Conservation (phyloP, 2,888 invertebrate species). For the Priapulus caudatus region DNA sequence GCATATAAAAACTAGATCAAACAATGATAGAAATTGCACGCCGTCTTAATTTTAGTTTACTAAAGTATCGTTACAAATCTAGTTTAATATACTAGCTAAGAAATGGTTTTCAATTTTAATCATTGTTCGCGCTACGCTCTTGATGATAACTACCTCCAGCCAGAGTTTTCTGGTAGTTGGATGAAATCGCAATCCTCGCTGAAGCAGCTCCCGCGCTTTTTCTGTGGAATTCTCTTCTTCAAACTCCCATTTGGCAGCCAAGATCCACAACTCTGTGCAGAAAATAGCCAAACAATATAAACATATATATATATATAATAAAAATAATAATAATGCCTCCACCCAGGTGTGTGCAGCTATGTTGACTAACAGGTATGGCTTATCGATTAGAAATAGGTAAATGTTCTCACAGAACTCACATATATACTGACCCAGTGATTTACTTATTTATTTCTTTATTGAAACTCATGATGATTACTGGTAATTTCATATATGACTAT, state of each 20-base stretch:
- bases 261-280: conserved; percentile 54
- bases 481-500: too few species aligned
- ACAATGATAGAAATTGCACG: too few species aligned
- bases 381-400: too few species aligned
- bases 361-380: too few species aligned
- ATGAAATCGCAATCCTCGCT: conserved; percentile 63
- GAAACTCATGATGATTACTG: too few species aligned
- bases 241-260: conserved; percentile 65
- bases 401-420: too few species aligned
- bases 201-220: conserved; percentile 55
- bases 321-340: neutral
- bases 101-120: neutral
- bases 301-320: neutral
- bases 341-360: too few species aligned
- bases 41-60: too few species aligned
- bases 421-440: too few species aligned
- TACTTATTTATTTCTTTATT: too few species aligned
- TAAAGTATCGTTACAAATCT: too few species aligned
- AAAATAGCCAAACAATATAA: neutral
- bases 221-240: conserved; percentile 54
- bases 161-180: conserved; percentile 55
- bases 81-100: neutral
- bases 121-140: neutral
- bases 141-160: conserved; percentile 44
- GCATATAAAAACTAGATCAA: too few species aligned